A percentile compares a stretch with the other conserved stretches of the same genome.
Evolutionary conservation across 1,140 invertebrate genomes (phyloP).

Genomic region (Tigriopus japonicus): DNA sequence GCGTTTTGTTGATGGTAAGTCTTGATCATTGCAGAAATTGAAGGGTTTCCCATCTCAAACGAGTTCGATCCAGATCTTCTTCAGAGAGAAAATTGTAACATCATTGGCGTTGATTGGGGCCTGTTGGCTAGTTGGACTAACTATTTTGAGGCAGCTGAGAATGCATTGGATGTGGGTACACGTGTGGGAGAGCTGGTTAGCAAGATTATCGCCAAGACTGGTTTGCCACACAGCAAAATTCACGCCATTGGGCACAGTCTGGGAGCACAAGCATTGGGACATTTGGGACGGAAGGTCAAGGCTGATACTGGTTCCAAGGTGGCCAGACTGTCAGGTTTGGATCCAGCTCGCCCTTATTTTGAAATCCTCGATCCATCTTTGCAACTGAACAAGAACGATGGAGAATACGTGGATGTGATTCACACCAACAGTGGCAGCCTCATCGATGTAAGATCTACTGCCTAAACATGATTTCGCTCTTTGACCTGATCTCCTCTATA

Average conservation of each 20-base stretch:
- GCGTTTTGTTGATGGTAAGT: neutral
- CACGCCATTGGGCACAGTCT: neutral
- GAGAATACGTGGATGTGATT: neutral
- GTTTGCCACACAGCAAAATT: neutral
- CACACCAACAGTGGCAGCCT: neutral
- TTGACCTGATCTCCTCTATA: too few species aligned
- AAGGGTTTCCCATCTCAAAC: neutral
- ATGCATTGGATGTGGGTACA: neutral
- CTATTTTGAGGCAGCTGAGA: neutral
- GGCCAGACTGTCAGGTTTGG: neutral
- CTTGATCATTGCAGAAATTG: neutral
- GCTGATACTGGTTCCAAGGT: neutral
- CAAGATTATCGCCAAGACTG: neutral
- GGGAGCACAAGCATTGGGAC: neutral
- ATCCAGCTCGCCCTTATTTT: neutral
- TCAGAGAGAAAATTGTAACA: neutral
- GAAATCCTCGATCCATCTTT: neutral
- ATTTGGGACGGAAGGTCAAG: neutral
- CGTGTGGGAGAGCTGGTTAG: neutral
- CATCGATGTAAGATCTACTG: neutral
- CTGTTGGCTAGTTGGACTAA: neutral
- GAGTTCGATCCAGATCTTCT: neutral
- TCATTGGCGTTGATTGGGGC: neutral
- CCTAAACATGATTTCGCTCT: neutral
- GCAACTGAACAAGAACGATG: neutral